Base-by-base conservation (phyloP, 2,113 vertebrate species). In the Rostratula benghalensis region DNA sequence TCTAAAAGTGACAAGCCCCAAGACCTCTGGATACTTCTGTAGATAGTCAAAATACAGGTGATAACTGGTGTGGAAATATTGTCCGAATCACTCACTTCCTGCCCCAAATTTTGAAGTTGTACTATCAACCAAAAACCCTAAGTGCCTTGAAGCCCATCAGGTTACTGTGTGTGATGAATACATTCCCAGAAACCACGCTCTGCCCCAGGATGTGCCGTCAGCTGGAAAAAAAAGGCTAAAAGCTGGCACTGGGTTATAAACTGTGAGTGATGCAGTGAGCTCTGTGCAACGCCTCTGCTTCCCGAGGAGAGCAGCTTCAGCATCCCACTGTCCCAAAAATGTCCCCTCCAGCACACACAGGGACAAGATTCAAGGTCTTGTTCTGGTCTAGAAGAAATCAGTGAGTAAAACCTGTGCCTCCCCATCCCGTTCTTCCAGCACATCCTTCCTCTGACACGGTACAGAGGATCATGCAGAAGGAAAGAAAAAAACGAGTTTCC, bases 281-380 rank as follows among this genome's bases (percentile, higher is more conserved):
- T n/a, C 76, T 9, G 33, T 5, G 51, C 70, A 35, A 57, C 20
- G 5, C 15, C 75, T 78, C 78, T 43, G 67, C 76, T 53, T 33
- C 23, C 75, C 79, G 8, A 3, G 8, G 1, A 57, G 33, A 41
- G 30, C 37, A 41, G 27, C 8, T 65, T 61, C 17, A 35, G 48
- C 64, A 41, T 31, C 60, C 64, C 2, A 0, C 3, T 0, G 28
- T 68, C 28, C 67, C 11, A 0, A 73, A n/a, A 21, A 51, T 25
- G 22, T 41, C 20, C 67, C 71, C 39, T 64, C 45, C 71, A 50
- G 56, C 57, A 83, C 30, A 28, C 48, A 70, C 30, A 20, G 51
- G n/a, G 51, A 30, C 45, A 33, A 33, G 31, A 4, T 48, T 24
- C 67, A 23, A 59, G 33, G 12, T 46, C 33, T 25, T 46, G 1